These are phyloP conservation scores for Coleophora deauratella DNA, from an alignment of 2,888 invertebrate species.

Conservation along the genomic window DNA sequence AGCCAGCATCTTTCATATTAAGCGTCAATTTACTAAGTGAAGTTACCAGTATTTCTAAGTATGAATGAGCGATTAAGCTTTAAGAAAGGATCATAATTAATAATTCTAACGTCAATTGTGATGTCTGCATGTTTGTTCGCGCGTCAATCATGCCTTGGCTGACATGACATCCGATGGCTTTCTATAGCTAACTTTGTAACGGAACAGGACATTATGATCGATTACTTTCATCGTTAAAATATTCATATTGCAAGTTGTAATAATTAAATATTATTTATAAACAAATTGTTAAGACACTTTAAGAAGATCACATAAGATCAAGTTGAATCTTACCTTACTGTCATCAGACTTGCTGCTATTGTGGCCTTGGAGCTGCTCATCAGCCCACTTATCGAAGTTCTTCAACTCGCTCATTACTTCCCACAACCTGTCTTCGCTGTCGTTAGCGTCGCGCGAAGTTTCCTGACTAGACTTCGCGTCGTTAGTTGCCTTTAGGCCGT, in stretches of 20 bases:
- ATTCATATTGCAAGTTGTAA: too few relatives aligned
- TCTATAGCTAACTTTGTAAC: not conserved
- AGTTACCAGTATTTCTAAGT: too few relatives aligned
- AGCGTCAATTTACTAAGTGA: too few relatives aligned
- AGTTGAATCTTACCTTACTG: slow-evolving; percentile 55
- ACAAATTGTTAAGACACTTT: too few relatives aligned
- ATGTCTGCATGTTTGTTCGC: too few relatives aligned
- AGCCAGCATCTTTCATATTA: too few relatives aligned
- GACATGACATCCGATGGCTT: not conserved
- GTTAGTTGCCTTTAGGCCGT: slow-evolving; percentile 29
- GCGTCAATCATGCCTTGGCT: slow-evolving; percentile 14
- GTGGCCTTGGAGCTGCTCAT: slow-evolving; percentile 47
- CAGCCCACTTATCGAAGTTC: slow-evolving; percentile 59
- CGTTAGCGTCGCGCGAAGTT: slow-evolving; percentile 18
- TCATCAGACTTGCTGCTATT: slow-evolving; percentile 50
- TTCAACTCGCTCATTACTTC: slow-evolving; percentile 62
- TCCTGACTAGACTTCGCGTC: slow-evolving; percentile 30
- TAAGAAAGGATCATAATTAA: too few relatives aligned
- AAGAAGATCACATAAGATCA: too few relatives aligned
- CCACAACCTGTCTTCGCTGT: slow-evolving; percentile 47
- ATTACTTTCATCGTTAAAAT: too few relatives aligned
- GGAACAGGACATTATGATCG: not conserved
- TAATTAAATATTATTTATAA: too few relatives aligned
- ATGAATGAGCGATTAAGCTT: too few relatives aligned
- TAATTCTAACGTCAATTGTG: too few relatives aligned